These are phyloP conservation scores for Entomobrya proxima DNA, from an alignment of 2,888 invertebrate genomes.

Conservation along the genomic window DNA sequence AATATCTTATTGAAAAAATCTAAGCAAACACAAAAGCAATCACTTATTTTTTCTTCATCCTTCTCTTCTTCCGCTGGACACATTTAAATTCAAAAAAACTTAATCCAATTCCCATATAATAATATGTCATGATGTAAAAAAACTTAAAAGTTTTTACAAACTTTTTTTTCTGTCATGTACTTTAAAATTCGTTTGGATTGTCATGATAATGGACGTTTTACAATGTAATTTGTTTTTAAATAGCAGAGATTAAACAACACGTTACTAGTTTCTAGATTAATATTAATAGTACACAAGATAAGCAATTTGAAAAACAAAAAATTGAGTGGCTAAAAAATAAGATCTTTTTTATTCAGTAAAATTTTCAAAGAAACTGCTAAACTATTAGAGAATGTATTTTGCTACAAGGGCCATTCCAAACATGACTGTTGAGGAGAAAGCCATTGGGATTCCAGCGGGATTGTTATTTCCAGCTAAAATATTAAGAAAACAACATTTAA, in stretches of 20 bases:
- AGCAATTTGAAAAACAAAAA: conserved; percentile 24
- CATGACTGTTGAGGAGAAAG: conserved; percentile 52
- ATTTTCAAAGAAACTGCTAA: neutral
- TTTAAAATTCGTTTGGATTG: neutral
- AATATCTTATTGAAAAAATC: neutral
- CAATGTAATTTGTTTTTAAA: neutral
- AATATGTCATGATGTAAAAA: too few relatives aligned
- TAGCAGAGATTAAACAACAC: neutral
- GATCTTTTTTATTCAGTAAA: neutral
- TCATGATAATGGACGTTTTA: neutral
- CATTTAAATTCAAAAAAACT: too few relatives aligned
- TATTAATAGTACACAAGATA: conserved; percentile 15
- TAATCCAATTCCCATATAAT: too few relatives aligned
- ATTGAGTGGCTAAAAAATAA: conserved; percentile 17
- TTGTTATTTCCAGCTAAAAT: conserved; percentile 47
- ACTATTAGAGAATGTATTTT: conserved; percentile 52
- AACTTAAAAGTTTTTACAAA: too few relatives aligned
- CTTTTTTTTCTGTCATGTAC: neutral
- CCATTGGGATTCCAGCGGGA: conserved; percentile 52
- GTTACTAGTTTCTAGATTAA: neutral
- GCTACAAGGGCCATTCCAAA: conserved; percentile 52
- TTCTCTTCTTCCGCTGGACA: too few relatives aligned
- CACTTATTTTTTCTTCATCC: neutral
- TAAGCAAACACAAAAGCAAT: neutral
- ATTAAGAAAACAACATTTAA: neutral